Conservation (phyloP, 2,797 vertebrate species). For the Mormyrus hasselquistii region DNA sequence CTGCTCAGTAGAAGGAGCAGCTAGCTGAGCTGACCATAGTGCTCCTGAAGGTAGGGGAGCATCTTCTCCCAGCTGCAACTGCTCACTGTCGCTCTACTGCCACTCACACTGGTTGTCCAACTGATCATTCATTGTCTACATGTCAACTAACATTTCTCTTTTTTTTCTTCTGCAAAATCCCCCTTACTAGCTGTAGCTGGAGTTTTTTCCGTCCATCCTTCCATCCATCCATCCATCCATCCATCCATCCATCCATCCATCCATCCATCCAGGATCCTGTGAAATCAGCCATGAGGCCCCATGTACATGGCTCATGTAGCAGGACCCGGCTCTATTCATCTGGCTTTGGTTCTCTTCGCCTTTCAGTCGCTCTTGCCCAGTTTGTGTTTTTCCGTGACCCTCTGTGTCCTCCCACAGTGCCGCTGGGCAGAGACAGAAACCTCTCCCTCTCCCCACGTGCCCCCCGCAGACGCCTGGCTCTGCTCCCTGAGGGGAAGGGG, state of each 20-base stretch:
- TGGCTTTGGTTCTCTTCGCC: not conserved
- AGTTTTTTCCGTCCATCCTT: not conserved
- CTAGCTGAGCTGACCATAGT: not conserved
- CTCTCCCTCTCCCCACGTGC: not conserved
- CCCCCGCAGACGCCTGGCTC: not conserved
- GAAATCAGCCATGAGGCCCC: not conserved
- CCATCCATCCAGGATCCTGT: not conserved
- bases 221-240: not conserved
- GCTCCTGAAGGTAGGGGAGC: not conserved
- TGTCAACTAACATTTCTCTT: not conserved
- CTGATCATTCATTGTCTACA: not conserved
- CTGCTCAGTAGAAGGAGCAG: not conserved
- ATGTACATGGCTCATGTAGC: not conserved
- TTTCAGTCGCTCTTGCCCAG: not conserved
- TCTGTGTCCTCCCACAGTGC: not conserved
- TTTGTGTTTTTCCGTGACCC: slow-evolving; percentile 4
- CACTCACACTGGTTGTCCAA: not conserved
- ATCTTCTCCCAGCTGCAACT: not conserved
- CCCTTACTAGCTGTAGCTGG: not conserved
- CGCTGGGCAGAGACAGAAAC: not conserved
- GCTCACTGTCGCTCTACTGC: not conserved
- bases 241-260: not conserved
- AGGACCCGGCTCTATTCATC: not conserved
- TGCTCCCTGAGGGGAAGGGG: not conserved
- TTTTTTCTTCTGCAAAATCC: not conserved